These are phyloP conservation scores for Molossus molossus DNA, from an alignment of 2,797 vertebrate genomes.

Conservation along the genomic window DNA sequence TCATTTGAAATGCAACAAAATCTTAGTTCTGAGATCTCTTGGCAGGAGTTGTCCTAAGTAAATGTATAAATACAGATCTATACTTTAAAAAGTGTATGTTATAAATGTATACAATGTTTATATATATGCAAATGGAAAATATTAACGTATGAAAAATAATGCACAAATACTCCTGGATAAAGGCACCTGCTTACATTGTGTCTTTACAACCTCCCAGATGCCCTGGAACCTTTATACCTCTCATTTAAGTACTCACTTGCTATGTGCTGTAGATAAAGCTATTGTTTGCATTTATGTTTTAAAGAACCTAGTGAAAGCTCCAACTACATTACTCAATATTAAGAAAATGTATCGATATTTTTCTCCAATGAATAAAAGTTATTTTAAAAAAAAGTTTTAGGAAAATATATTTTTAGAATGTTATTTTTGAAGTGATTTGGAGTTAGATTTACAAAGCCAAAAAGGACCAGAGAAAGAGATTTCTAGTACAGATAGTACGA, in stretches of 20 bases:
- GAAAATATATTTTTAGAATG: background rate
- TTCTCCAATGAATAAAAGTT: background rate
- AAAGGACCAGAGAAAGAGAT: background rate
- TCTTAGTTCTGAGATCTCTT: conserved; percentile 6
- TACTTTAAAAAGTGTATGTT: background rate
- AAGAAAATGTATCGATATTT: background rate
- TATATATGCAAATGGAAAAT: background rate
- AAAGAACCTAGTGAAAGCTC: background rate
- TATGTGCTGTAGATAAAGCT: background rate
- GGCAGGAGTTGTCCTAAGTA: background rate
- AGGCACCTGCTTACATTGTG: background rate
- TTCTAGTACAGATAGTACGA: background rate
- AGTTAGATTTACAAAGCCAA: background rate
- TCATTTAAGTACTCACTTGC: conserved; percentile 1
- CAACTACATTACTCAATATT: background rate
- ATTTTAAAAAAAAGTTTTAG: background rate
- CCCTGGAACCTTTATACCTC: background rate
- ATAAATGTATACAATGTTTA: background rate
- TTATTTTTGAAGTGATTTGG: background rate
- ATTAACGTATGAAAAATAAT: background rate
- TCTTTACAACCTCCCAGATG: background rate
- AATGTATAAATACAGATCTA: background rate
- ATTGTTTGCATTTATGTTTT: background rate
- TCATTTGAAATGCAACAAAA: conserved; percentile 53
- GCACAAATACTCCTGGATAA: background rate